Percentiles rank a stretch among this genome's conserved stretches.
Conservation (phyloP, 2,113 vertebrate species). For the Phasianus colchicus region DNA sequence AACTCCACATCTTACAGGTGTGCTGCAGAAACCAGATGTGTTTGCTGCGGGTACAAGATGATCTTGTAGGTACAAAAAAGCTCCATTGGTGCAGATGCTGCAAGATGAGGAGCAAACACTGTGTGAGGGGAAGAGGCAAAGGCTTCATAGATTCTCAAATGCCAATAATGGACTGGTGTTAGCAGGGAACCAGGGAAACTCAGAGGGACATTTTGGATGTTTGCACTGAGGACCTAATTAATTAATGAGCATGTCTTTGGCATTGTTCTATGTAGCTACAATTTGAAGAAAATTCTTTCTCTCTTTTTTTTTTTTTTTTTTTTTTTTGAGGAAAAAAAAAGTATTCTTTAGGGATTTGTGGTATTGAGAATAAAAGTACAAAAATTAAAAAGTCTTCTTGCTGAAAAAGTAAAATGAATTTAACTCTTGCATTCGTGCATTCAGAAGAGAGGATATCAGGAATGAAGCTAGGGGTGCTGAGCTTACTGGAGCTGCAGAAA, state of each 20-base stretch:
- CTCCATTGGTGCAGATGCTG: background rate
- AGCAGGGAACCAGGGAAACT: constrained; percentile 8
- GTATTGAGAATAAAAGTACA: background rate
- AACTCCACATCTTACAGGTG: background rate
- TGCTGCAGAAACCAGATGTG: background rate
- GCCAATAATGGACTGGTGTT: background rate
- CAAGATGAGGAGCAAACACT: background rate
- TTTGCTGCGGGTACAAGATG: background rate
- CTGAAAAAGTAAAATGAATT: constrained; percentile 23
- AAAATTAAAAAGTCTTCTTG: constrained; percentile 6
- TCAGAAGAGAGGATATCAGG: background rate
- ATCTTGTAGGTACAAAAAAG: background rate
- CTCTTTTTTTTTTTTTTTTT: background rate
- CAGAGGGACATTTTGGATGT: background rate
- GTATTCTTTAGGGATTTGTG: background rate
- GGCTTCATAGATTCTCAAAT: background rate
- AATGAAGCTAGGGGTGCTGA: background rate
- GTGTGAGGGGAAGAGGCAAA: background rate
- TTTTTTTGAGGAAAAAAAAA: constrained; percentile 10
- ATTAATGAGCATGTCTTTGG: constrained; percentile 6
- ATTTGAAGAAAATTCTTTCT: constrained; percentile 36
- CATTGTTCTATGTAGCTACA: constrained; percentile 30
- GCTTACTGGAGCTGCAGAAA: background rate
- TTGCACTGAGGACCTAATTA: background rate
- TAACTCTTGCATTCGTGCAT: background rate